A percentile compares a stretch with the other conserved stretches of the same genome.
These are phyloP conservation scores for Eidolon helvum DNA, from an alignment of 2,113 vertebrate species.

Conservation along the genomic window DNA sequence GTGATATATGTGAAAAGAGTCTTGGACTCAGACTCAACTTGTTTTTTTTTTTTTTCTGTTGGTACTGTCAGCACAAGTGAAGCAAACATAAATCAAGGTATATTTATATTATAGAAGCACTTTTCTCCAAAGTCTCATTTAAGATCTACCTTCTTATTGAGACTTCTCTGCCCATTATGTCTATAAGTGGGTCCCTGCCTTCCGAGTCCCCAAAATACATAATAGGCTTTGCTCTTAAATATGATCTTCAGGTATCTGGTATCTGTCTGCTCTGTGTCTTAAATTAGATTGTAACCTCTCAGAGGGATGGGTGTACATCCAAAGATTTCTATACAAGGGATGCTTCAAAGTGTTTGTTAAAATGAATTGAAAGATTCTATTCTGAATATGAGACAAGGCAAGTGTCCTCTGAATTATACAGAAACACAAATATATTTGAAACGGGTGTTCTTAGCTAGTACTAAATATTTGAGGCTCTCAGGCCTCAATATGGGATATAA, in stretches of 20 bases:
- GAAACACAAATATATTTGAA: conserved; percentile 29
- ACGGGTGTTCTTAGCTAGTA: neutral
- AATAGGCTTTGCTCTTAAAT: neutral
- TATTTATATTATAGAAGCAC: neutral
- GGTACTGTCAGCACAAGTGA: neutral
- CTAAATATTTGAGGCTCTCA: conserved; percentile 42
- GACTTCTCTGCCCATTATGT: neutral
- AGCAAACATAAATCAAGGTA: neutral
- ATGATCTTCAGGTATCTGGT: neutral
- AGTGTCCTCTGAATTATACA: neutral
- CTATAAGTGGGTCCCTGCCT: neutral
- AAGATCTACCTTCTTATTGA: neutral
- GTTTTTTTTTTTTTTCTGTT: neutral
- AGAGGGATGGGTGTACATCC: neutral
- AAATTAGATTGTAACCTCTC: neutral
- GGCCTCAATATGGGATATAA: conserved; percentile 20
- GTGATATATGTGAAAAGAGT: neutral
- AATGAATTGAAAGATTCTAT: neutral
- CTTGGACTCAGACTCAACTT: neutral
- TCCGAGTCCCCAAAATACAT: neutral
- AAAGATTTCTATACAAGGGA: neutral
- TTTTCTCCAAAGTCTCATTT: neutral
- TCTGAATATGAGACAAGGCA: neutral
- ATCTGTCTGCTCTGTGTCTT: neutral
- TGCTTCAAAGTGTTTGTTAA: neutral